Evolutionary conservation across 2,113 vertebrate species (phyloP).

Genomic region (Sturnira hondurensis): DNA sequence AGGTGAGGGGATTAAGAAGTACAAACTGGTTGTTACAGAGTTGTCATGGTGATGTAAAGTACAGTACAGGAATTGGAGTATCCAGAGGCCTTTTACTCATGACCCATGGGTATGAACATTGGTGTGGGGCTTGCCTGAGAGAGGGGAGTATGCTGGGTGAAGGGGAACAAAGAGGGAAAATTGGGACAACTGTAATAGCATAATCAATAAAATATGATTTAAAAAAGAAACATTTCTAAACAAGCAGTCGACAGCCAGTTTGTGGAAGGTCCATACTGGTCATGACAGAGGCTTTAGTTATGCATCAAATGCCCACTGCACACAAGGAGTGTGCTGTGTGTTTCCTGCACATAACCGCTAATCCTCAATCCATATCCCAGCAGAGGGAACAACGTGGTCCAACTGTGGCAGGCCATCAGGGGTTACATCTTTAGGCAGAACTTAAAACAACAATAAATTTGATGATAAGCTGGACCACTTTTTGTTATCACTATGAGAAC

Average conservation of each 20-base stretch:
- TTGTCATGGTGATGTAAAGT: too few relatives aligned
- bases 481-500: not conserved
- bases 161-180: too few relatives aligned
- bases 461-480: not conserved
- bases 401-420: not conserved
- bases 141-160: too few relatives aligned
- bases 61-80: too few relatives aligned
- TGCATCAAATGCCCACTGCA: accelerated
- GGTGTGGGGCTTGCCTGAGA: too few relatives aligned
- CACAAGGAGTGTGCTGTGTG: accelerated
- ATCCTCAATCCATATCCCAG: not conserved
- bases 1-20: too few relatives aligned
- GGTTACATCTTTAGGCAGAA: not conserved
- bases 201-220: too few relatives aligned
- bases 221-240: not conserved
- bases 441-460: not conserved
- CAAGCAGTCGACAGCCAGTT: too few relatives aligned
- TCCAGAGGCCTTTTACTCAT: too few relatives aligned
- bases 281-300: accelerated
- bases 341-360: accelerated
- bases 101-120: too few relatives aligned
- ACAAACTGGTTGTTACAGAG: too few relatives aligned
- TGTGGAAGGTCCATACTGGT: accelerated
- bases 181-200: too few relatives aligned
- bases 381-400: accelerated